These are phyloP conservation scores for Adrianichthys oophorus DNA, from an alignment of 2,797 vertebrate genomes.

Conservation along the genomic window DNA sequence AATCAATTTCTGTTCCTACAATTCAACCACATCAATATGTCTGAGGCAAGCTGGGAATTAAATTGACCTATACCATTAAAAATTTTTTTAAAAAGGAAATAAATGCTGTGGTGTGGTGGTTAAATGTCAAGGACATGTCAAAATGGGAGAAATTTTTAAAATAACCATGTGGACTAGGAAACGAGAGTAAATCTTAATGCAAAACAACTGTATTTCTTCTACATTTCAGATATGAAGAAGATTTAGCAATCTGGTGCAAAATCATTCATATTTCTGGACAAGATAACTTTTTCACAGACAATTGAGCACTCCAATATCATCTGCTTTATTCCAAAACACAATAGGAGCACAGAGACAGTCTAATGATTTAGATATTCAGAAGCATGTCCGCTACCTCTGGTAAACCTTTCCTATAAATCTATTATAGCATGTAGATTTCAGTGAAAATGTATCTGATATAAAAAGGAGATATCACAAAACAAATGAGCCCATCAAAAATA, in stretches of 20 bases:
- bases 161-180: not conserved
- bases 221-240: not conserved
- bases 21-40: too few species aligned
- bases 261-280: conserved; percentile 17
- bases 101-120: too few species aligned
- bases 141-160: too few species aligned
- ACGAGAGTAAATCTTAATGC: not conserved
- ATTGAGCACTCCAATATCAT: not conserved
- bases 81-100: too few species aligned
- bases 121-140: too few species aligned
- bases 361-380: conserved; percentile 42
- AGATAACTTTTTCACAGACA: conserved; percentile 12
- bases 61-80: too few species aligned
- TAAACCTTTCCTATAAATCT: conserved; percentile 15
- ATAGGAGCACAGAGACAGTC: not conserved
- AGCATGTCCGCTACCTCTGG: conserved; percentile 9
- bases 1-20: too few species aligned
- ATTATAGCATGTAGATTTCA: not conserved
- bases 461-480: not conserved
- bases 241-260: not conserved
- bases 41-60: too few species aligned
- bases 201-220: not conserved
- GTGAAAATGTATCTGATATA: not conserved
- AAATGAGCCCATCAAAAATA: not conserved
- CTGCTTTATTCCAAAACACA: not conserved